Evolutionary conservation across 1,140 invertebrate genomes (phyloP).

Genomic region (Zaprionus inermis): DNA sequence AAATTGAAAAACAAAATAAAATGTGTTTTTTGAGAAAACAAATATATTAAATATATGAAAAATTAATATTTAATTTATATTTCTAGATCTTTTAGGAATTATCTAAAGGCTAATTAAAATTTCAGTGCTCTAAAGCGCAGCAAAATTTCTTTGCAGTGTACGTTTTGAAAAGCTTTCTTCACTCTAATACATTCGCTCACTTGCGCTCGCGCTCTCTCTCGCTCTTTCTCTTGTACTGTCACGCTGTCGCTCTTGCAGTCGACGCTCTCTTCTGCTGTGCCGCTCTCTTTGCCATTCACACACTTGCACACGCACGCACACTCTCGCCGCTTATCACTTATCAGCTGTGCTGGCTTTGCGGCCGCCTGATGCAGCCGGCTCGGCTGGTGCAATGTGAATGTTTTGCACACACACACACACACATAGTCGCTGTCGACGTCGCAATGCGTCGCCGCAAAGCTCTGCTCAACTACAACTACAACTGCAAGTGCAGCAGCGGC

Average conservation of each 20-base stretch:
- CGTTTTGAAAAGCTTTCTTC: slow-evolving; percentile 41
- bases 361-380: slow-evolving; percentile 54
- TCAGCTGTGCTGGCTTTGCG: slow-evolving; percentile 67
- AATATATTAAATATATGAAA: no score
- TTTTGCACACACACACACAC: slow-evolving; percentile 29
- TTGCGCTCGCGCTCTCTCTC: slow-evolving; percentile 8
- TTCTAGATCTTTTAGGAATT: no score
- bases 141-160: slow-evolving; percentile 24
- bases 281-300: background rate
- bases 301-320: background rate
- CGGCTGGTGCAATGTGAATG: slow-evolving; percentile 30
- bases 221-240: background rate
- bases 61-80: no score
- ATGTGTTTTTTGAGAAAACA: no score
- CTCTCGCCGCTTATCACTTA: slow-evolving; percentile 66
- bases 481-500: slow-evolving; percentile 22
- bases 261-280: slow-evolving; percentile 1
- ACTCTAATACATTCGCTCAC: background rate
- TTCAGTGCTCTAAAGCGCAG: background rate
- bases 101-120: no score
- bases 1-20: background rate
- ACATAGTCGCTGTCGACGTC: slow-evolving; percentile 48
- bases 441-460: slow-evolving; percentile 57
- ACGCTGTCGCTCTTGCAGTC: slow-evolving; percentile 22
- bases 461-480: slow-evolving; percentile 53